Evolutionary conservation across 2,113 vertebrate genomes (phyloP).

Genomic region (Numida meleagris): DNA sequence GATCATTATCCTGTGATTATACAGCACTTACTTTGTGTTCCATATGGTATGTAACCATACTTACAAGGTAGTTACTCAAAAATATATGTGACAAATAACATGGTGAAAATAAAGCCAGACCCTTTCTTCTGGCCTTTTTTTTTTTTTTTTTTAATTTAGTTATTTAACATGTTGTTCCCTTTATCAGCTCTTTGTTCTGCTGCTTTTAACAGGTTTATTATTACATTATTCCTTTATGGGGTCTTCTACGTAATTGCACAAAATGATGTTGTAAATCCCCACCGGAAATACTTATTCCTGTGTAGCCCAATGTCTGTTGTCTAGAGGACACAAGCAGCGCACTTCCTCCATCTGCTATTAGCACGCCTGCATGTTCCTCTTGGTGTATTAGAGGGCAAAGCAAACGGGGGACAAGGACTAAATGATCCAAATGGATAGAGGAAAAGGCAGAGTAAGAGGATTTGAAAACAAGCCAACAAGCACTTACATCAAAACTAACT

Average conservation of each 20-base stretch:
- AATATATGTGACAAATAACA: constrained; percentile 6
- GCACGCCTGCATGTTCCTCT: constrained; percentile 21
- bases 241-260: constrained; percentile 70
- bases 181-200: constrained; percentile 76
- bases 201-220: constrained; percentile 75
- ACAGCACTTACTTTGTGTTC: neutral
- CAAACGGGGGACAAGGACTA: constrained; percentile 60
- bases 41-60: neutral
- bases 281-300: constrained; percentile 57
- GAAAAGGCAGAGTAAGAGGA: neutral
- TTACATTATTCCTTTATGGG: constrained; percentile 77
- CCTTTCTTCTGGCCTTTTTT: neutral
- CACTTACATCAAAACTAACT: constrained; percentile 72
- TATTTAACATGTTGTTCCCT: constrained; percentile 63
- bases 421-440: constrained; percentile 58
- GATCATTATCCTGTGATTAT: neutral
- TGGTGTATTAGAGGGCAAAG: constrained; percentile 67
- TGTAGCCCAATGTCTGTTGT: constrained; percentile 38
- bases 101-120: neutral
- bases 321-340: constrained; percentile 65
- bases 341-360: constrained; percentile 65
- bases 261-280: constrained; percentile 81
- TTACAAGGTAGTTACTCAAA: constrained; percentile 8
- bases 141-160: constrained; percentile 62
- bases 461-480: constrained; percentile 77